Evolutionary conservation across 1,140 invertebrate species (phyloP).

Genomic region (Calycopis cecrops): DNA sequence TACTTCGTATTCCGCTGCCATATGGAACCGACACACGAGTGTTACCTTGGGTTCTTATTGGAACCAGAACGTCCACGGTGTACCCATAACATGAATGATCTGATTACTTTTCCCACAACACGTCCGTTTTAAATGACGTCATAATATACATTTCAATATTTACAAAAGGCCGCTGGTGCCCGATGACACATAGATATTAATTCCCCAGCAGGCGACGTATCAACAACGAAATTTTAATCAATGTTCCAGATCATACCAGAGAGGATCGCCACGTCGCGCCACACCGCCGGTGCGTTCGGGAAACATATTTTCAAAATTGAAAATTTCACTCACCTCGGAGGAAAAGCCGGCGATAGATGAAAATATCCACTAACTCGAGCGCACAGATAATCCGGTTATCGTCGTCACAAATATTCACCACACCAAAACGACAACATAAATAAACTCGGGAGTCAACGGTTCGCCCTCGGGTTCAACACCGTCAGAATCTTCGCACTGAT

Average conservation of each 20-base stretch:
- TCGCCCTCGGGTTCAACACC: conserved; percentile 34
- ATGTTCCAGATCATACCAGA: conserved; percentile 46
- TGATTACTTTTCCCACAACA: conserved; percentile 25
- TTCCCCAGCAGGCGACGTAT: conserved; percentile 12
- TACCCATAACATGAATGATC: not conserved
- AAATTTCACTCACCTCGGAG: conserved; percentile 62
- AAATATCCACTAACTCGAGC: conserved; percentile 66
- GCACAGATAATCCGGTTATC: conserved; percentile 72
- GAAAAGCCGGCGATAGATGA: conserved; percentile 55
- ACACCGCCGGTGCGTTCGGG: conserved; percentile 37
- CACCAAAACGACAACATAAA: conserved; percentile 74
- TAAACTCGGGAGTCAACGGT: conserved; percentile 58
- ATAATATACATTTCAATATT: conserved; percentile 20
- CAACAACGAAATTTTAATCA: conserved; percentile 18
- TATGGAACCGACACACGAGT: conserved; percentile 62
- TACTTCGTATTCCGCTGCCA: conserved; percentile 60
- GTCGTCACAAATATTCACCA: conserved; percentile 72
- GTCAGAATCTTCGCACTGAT: conserved; percentile 55
- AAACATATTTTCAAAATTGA: conserved; percentile 38
- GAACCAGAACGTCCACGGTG: not conserved
- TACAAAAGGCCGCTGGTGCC: conserved; percentile 14
- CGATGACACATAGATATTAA: conserved; percentile 2
- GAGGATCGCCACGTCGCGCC: conserved; percentile 60
- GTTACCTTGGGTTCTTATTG: conserved; percentile 34
- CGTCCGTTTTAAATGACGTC: conserved; percentile 38